Conservation (phyloP, 2,797 vertebrate genomes). For the Setipinna tenuifilis region DNA sequence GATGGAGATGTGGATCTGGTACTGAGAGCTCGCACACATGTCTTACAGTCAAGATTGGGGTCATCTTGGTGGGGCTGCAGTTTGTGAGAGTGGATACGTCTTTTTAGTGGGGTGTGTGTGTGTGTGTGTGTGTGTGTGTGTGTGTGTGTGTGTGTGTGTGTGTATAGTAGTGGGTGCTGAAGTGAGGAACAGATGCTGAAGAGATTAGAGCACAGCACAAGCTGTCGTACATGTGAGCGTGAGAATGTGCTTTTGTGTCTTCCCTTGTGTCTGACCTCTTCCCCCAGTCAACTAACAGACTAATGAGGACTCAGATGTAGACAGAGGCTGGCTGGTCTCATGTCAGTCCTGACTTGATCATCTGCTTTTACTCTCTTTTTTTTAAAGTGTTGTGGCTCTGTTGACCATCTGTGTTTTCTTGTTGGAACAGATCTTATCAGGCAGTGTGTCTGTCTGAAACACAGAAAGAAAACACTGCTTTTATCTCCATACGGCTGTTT, state of each 20-base stretch:
- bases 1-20: not conserved
- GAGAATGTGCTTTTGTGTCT: not conserved
- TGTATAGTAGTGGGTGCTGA: not conserved
- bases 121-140: conserved; percentile 24
- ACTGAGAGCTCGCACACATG: conserved; percentile 15
- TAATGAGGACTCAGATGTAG: not conserved
- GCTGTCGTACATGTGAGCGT: not conserved
- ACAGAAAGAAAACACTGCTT: not conserved
- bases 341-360: not conserved
- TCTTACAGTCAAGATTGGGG: conserved; percentile 9
- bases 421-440: not conserved
- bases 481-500: not conserved
- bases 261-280: not conserved
- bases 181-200: not conserved
- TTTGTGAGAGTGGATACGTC: not conserved
- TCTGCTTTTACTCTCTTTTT: not conserved
- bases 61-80: not conserved
- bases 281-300: not conserved
- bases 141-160: conserved; percentile 19
- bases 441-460: not conserved
- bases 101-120: not conserved
- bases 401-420: not conserved
- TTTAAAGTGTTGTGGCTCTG: not conserved
- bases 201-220: not conserved
- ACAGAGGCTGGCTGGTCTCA: not conserved